Base-by-base conservation (phyloP, 64 coral and sea anemone species). In the Cladopsammia gracilis region DNA sequence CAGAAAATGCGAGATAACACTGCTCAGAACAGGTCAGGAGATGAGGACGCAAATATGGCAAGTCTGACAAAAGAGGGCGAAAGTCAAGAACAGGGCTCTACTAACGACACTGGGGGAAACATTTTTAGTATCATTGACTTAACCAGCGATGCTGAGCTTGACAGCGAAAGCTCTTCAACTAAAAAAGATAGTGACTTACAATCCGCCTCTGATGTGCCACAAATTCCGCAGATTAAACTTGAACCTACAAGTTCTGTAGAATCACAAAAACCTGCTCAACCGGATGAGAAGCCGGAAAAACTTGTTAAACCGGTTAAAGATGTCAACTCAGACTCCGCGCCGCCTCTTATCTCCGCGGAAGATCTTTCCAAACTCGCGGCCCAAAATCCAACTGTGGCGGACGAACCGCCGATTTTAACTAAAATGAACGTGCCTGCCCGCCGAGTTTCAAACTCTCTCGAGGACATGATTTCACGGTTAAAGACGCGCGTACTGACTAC, bases 291-390 rank as follows among this genome's bases (percentile, higher is more conserved):
- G 15, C 22, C 4, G 8, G 49, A 62, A 1, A 83, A 59, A 53
- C 14, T 47, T 70, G 67, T 14, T 13, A 83, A 78, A 34, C n/a
- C 25, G 8, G 59, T 64, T 65, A 73, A 56, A 6, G 65, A 26
- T 15, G 3, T 9, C 10, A 68, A 87, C 49, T 72, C 84, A 14
- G 84, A 87, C 26, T 34, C 84, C 24, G 95, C 94, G 3, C 96
- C 96, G 1, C 83, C 91, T 0, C 53, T 98, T 11, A 89, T 98
- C 19, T 98, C 96, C 9, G 96, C 73, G n/a, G 96, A 98, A 25
- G 96, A 98, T 72, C 81, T 98, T 54, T 94, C 92, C 14, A 94
- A 94, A 83, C 83, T 98, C 20, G 96, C 92, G 0, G 96, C 96
- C 1, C 83, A 93, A 48, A 94, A 94, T 26, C 88, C 89, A 4